A percentile compares a stretch with the other conserved stretches of the same genome.
These are phyloP conservation scores for Caranx melampygus DNA, from an alignment of 2,113 vertebrate genomes.

Conservation along the genomic window DNA sequence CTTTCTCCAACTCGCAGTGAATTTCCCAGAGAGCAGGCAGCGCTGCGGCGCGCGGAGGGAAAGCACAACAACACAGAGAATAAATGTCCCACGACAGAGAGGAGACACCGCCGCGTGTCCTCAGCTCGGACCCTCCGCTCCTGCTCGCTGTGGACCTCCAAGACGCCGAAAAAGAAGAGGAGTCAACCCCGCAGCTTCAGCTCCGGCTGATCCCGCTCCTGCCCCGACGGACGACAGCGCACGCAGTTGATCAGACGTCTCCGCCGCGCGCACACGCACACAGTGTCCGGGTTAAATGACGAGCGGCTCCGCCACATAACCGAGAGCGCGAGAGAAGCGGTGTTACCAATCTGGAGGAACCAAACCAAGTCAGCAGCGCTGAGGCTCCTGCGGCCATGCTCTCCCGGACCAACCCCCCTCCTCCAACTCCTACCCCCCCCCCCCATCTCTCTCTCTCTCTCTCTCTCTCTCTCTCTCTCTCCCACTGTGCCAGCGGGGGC, in stretches of 20 bases:
- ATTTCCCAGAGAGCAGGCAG: slow-evolving; percentile 28
- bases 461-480: slow-evolving; percentile 50
- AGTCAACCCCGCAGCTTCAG: slow-evolving; percentile 23
- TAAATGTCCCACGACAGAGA: slow-evolving; percentile 10
- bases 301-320: slow-evolving; percentile 18
- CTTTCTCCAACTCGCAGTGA: slow-evolving; percentile 46
- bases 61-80: not conserved
- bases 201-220: slow-evolving; percentile 12
- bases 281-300: not conserved
- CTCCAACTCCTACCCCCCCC: not conserved
- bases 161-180: not conserved
- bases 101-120: not conserved
- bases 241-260: slow-evolving; percentile 13
- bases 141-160: not conserved
- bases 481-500: slow-evolving; percentile 54
- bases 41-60: not conserved
- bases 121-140: slow-evolving; percentile 18
- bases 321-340: slow-evolving; percentile 34
- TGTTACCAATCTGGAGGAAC: slow-evolving; percentile 35
- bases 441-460: not conserved
- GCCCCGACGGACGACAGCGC: not conserved
- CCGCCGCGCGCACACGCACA: slow-evolving; percentile 11
- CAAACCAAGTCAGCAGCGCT: slow-evolving; percentile 48
- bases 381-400: slow-evolving; percentile 68
- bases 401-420: slow-evolving; percentile 46